Evolutionary conservation across 2,113 vertebrate species (phyloP).

Genomic region (Vicugna pacos): DNA sequence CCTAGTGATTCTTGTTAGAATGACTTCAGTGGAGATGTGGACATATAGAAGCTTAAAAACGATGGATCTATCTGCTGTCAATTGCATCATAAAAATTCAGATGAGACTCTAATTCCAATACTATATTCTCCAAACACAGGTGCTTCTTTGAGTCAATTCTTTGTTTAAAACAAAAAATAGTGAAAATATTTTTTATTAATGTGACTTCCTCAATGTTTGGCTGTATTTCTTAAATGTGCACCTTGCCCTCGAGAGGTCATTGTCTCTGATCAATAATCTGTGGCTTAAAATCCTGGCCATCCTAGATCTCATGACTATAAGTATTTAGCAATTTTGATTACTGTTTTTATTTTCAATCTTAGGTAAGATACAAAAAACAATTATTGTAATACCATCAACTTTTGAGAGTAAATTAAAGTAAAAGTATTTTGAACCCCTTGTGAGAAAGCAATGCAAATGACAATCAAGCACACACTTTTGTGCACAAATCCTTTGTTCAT

Average conservation of each 20-base stretch:
- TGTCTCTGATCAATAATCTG: not conserved
- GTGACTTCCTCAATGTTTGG: fast-evolving
- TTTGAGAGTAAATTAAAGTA: not conserved
- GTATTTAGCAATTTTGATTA: not conserved
- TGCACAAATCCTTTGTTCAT: not conserved
- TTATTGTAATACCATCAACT: not conserved
- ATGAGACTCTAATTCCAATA: not conserved
- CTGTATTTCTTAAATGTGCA: not conserved
- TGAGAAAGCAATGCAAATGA: not conserved
- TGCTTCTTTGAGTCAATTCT: not conserved
- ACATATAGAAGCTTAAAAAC: not conserved
- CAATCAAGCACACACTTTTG: not conserved
- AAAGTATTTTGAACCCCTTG: not conserved
- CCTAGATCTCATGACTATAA: not conserved
- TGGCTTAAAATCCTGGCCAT: not conserved
- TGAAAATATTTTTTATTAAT: not conserved
- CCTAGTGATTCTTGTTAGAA: not conserved
- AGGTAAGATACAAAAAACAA: not conserved
- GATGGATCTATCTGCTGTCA: not conserved
- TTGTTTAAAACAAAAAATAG: not conserved
- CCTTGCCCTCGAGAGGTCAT: not conserved
- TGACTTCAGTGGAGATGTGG: not conserved
- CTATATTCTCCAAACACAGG: not conserved
- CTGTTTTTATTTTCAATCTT: not conserved
- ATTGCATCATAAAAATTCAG: not conserved